Percentiles rank a stretch among this genome's conserved stretches.
These are phyloP conservation scores for Trachelus tabidus DNA, from an alignment of 2,888 invertebrate genomes.

Conservation along the genomic window DNA sequence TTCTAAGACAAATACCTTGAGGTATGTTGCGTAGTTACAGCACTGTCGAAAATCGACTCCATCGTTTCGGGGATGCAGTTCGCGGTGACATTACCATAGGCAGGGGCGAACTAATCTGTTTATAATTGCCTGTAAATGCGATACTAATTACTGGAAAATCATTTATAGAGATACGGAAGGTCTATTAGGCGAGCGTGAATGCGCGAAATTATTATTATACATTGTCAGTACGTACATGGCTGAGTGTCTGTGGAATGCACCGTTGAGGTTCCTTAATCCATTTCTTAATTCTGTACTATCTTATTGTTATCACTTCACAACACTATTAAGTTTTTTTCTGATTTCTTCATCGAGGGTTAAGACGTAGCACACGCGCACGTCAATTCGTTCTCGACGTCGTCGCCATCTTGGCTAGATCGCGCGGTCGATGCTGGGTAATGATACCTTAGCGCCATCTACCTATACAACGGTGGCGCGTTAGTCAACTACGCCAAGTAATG, in stretches of 20 bases:
- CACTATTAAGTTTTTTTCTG: background rate
- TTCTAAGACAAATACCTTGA: background rate
- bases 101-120: constrained; percentile 55
- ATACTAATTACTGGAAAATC: constrained; percentile 53
- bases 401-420: background rate
- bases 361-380: background rate
- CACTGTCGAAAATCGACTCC: background rate
- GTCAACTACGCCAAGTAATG: background rate
- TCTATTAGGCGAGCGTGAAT: background rate
- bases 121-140: constrained; percentile 57
- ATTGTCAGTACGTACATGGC: background rate
- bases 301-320: background rate
- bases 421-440: background rate
- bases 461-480: background rate
- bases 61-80: constrained; percentile 2
- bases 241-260: background rate
- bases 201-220: background rate
- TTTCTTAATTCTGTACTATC: background rate
- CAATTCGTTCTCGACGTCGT: background rate
- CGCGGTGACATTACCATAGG: constrained; percentile 38
- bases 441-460: background rate
- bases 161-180: constrained; percentile 34
- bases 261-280: background rate
- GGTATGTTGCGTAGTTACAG: background rate
- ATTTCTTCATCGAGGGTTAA: background rate